Base-by-base conservation (phyloP, 2,797 vertebrate genomes). In the Limosa lapponica region DNA sequence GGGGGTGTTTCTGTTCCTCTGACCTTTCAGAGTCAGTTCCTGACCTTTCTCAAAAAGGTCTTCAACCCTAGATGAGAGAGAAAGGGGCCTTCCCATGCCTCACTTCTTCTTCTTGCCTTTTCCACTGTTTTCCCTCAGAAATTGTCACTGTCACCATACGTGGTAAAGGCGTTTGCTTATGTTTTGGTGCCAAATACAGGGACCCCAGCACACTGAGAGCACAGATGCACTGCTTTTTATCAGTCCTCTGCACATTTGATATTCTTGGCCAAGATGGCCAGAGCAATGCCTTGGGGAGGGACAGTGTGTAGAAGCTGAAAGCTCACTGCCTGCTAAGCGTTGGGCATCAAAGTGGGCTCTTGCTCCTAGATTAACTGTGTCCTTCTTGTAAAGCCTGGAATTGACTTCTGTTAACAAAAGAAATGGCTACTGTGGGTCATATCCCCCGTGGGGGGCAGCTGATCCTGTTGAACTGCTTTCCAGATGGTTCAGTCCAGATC, bases 111-210 rank as follows among this genome's bases (percentile, higher is more conserved):
- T 22, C 37, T 59, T 58, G 19, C 62, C 39, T 43, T 72, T 77
- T 54, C 27, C 61, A 17, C 13, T 15, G 13, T 5, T 39, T 79
- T 61, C 34, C 36, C 69, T 49, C 73, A 19, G 16, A 41, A 57
- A 51, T 6, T 64, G 39, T 66, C 30, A 3, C 48, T 20, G n/a
- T 75, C 36, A 32, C 14, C 1, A 0, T 25, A 9, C 4, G 11
- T 3, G 14, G 23, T 1, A 34, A 30, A 64, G 62, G 6, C 0
- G 1, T 19, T 19, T 66, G 27, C 37, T 44, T 15, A 19, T 64
- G 41, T 43, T 84, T 48, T 0, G 1, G 34, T 81, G 49, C 24
- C 37, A 7, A 25, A 28, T 6, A 6, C 15, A 32, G 59, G 23
- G 49, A 65, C 17, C n/a, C n/a, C 49, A 28, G 27, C 37, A 43